Percentiles rank a stretch among this genome's conserved stretches.
Evolutionary conservation across 2,797 vertebrate genomes (phyloP).

Genomic region (Kryptolebias ocellatus): DNA sequence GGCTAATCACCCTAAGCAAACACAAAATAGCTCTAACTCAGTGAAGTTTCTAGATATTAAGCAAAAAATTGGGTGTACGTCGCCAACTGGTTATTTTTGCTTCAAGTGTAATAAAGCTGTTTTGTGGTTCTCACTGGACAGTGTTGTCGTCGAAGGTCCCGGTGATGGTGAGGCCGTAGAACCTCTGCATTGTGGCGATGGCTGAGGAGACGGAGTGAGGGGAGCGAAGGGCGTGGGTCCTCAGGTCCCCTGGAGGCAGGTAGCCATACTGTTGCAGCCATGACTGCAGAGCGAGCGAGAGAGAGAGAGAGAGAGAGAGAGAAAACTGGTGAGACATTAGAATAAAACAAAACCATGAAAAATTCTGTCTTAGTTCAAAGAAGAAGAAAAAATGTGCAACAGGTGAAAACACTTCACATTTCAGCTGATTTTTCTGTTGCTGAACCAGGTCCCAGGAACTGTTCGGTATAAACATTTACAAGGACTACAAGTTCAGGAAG

Average conservation of each 20-base stretch:
- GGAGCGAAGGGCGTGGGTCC: slow-evolving; percentile 88
- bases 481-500: slow-evolving; percentile 26
- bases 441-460: neutral
- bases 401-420: slow-evolving; percentile 9
- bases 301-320: neutral
- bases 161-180: slow-evolving; percentile 89
- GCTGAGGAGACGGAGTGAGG: slow-evolving; percentile 87
- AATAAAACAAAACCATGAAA: slow-evolving; percentile 9
- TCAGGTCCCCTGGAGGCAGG: slow-evolving; percentile 91
- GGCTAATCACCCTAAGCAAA: no score
- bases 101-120: neutral
- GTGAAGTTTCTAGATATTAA: no score
- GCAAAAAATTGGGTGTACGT: no score
- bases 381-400: slow-evolving; percentile 3
- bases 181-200: slow-evolving; percentile 90
- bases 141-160: slow-evolving; percentile 84
- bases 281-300: slow-evolving; percentile 71
- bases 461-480: slow-evolving; percentile 7
- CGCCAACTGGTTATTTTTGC: neutral
- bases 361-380: slow-evolving; percentile 1
- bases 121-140: slow-evolving; percentile 77
- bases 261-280: slow-evolving; percentile 96
- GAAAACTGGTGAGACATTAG: neutral
- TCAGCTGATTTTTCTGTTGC: slow-evolving; percentile 26
- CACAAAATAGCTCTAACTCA: no score